Evolutionary conservation across 2,888 invertebrate genomes (phyloP).

Genomic region (Drosophila mayaguana): DNA sequence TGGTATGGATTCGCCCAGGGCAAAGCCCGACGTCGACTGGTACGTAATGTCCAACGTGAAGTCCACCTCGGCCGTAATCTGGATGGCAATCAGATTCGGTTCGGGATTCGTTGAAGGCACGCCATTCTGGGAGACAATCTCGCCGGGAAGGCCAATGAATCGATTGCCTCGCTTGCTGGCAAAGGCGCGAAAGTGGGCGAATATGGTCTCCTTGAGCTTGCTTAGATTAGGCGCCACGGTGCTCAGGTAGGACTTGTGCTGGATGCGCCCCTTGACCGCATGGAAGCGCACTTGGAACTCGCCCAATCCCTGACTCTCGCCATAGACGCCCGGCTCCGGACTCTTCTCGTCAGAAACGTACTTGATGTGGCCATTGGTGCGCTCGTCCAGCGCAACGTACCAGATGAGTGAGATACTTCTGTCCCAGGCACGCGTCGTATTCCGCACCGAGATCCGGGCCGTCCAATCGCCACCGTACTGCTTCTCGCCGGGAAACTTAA

Average conservation of each 20-base stretch:
- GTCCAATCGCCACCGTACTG: constrained; percentile 97
- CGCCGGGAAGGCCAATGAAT: constrained; percentile 88
- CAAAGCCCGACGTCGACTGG: constrained; percentile 90
- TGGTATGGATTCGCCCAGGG: constrained; percentile 84
- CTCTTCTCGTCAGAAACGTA: constrained; percentile 82
- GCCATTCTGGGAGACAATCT: constrained; percentile 86
- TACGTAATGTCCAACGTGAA: constrained; percentile 94
- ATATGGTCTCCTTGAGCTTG: constrained; percentile 90
- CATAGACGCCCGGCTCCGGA: constrained; percentile 86
- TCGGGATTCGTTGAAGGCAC: constrained; percentile 87
- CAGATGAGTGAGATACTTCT: constrained; percentile 88
- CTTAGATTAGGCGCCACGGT: constrained; percentile 90
- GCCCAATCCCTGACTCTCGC: constrained; percentile 91
- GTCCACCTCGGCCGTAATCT: constrained; percentile 91
- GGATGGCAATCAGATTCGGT: constrained; percentile 92
- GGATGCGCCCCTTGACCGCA: constrained; percentile 86
- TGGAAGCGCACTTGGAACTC: constrained; percentile 88
- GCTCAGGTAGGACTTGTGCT: constrained; percentile 91
- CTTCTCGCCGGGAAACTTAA: constrained; percentile 93
- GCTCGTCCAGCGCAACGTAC: constrained; percentile 93
- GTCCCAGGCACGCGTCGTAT: constrained; percentile 81
- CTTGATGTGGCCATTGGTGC: constrained; percentile 86
- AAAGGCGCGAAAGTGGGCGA: constrained; percentile 89
- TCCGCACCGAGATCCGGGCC: constrained; percentile 89
- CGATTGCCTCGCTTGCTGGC: constrained; percentile 86